phyloP scores from a whole-genome alignment of 2,113 vertebrate genomes.

The Pycnonotus jocosus region DNA sequence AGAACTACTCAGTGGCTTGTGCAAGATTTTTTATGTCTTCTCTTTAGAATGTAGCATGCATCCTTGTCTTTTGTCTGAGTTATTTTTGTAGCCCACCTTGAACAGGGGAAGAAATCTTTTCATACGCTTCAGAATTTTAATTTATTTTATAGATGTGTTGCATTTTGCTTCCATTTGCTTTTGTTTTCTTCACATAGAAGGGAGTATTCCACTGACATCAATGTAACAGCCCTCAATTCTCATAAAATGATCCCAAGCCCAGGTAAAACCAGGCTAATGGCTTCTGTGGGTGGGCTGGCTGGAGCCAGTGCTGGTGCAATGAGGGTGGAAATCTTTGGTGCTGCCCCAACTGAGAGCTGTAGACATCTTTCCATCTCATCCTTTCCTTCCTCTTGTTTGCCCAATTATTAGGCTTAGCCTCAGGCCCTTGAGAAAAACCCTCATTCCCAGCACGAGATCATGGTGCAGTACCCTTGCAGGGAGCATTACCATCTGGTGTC shows the following conservation, averaged over 20 bases:
- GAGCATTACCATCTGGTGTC: conserved; percentile 18
- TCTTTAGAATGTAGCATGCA: not conserved
- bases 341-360: not conserved
- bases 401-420: not conserved
- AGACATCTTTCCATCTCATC: not conserved
- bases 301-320: not conserved
- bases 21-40: not conserved
- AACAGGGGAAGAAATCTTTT: not conserved
- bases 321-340: not conserved
- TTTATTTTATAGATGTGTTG: not conserved
- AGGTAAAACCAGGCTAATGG: not conserved
- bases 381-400: not conserved
- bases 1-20: not conserved
- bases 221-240: not conserved
- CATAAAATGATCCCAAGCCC: not conserved
- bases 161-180: not conserved
- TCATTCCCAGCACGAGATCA: not conserved
- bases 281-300: not conserved
- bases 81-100: not conserved
- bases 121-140: not conserved
- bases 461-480: rapidly evolving
- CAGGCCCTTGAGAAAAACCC: not conserved
- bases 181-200: not conserved
- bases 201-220: not conserved
- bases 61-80: not conserved